Base-by-base conservation (phyloP, 2,888 invertebrate species). In the Anodontia alba region DNA sequence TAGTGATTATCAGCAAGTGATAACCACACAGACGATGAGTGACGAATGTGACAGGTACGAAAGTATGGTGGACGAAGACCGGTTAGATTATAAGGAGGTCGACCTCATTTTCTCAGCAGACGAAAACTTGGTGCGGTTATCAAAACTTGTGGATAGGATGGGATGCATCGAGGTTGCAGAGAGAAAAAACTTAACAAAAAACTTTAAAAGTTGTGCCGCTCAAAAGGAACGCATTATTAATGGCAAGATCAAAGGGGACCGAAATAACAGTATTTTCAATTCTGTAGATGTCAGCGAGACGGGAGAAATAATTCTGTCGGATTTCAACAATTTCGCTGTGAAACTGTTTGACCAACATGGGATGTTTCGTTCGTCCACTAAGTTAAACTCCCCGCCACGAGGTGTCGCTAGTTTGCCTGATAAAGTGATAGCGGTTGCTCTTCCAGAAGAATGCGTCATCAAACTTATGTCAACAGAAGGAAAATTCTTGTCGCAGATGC, bases 151-250 rank as follows among this genome's bases (percentile, higher is more conserved):
- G 10, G 81, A 86, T 36, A 70, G 83, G 3, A 79, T 86, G 31
- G 86, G 86, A 0, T 79, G 77, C 15, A 83, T 86, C 7, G 86
- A 86, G 62, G 78, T 86, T 20, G 72, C 81, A 10, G 83, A 86
- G 73, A 86, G 83, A 49, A 76, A 72, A 17, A 75, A 78, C 51
- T 73, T 86, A n/a, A 36, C 80, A 8, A 86, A 86, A 46, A 78
- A 80, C 15, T 83, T 86, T 62, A 74, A 77, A 20, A 80, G 78
- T 67, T 83, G 86, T 68, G 81, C 86, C 1, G 83, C 86, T 2
- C 83, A 86, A 74, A 86, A 86, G 46, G 81, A 78, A 36, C 81
- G 86, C 15, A 83, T 86, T 38, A 73, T 86, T 1, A 86, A 83
- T 62, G 86, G 79, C 0, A 86, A 86, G 46, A 71, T 86, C 5